Conservation (phyloP, 2,113 vertebrate genomes). For the Tenrec ecaudatus region DNA sequence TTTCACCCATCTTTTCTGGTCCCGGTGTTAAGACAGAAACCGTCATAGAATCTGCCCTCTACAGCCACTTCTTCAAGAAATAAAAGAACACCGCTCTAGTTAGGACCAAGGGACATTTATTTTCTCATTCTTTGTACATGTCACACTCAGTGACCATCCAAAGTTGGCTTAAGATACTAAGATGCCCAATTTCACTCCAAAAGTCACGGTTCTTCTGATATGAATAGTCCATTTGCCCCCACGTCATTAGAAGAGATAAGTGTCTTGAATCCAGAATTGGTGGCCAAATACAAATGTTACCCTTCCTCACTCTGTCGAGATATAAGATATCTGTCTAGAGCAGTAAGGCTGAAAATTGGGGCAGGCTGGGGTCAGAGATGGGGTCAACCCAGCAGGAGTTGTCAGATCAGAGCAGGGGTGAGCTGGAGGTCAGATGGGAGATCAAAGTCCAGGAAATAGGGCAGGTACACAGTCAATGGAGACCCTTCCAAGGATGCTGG, state of each 20-base stretch:
- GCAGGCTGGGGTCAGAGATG: slow-evolving; percentile 73
- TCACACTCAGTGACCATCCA: not conserved
- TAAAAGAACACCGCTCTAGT: not conserved
- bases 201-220: slow-evolving; percentile 41
- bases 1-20: not conserved
- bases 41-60: not conserved
- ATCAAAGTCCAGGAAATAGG: slow-evolving; percentile 80
- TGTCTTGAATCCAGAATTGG: slow-evolving; percentile 25
- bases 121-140: slow-evolving; percentile 11
- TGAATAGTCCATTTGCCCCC: not conserved
- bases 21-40: slow-evolving; percentile 30
- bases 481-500: not conserved
- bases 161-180: slow-evolving; percentile 40
- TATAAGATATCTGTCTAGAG: slow-evolving; percentile 59
- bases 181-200: slow-evolving; percentile 20
- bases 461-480: slow-evolving; percentile 69
- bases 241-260: slow-evolving; percentile 34
- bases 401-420: slow-evolving; percentile 79
- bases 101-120: slow-evolving; percentile 9
- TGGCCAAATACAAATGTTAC: slow-evolving; percentile 46
- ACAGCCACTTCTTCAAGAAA: slow-evolving; percentile 10
- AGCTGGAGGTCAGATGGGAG: slow-evolving; percentile 77
- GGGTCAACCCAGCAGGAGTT: slow-evolving; percentile 79
- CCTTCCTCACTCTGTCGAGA: slow-evolving; percentile 55
- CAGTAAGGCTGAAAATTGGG: slow-evolving; percentile 71